Conservation (phyloP, 2,888 invertebrate genomes). For the Xylota segnis region DNA sequence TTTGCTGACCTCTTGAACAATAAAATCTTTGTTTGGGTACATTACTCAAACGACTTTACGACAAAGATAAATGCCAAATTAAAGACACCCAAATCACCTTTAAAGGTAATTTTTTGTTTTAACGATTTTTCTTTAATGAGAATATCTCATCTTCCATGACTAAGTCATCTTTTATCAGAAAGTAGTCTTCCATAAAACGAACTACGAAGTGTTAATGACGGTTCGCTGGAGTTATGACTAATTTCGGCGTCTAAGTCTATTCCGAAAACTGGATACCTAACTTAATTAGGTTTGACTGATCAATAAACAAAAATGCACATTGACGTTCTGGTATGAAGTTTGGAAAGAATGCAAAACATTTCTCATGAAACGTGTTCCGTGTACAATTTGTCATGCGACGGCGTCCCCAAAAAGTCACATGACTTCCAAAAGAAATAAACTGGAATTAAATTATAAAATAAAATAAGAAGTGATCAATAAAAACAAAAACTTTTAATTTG, state of each 20-base stretch:
- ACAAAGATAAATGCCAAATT: not conserved
- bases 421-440: not conserved
- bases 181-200: not conserved
- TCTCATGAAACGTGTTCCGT: not conserved
- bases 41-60: not conserved
- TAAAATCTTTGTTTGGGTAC: no score
- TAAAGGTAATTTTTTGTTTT: not conserved
- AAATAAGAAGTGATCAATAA: not conserved
- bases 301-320: not conserved
- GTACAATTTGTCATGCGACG: not conserved
- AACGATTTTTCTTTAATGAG: not conserved
- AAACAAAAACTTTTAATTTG: not conserved
- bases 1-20: no score
- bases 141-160: not conserved
- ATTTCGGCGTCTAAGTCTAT: not conserved
- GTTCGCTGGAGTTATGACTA: not conserved
- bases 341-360: not conserved
- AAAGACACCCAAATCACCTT: not conserved
- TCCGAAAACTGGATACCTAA: not conserved
- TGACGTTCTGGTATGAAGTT: not conserved
- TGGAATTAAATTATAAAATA: not conserved
- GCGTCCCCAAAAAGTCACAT: not conserved
- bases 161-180: constrained; percentile 3
- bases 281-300: not conserved
- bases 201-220: not conserved